These are phyloP conservation scores for Diorhabda sublineata DNA, from an alignment of 1,140 invertebrate genomes.

Conservation along the genomic window DNA sequence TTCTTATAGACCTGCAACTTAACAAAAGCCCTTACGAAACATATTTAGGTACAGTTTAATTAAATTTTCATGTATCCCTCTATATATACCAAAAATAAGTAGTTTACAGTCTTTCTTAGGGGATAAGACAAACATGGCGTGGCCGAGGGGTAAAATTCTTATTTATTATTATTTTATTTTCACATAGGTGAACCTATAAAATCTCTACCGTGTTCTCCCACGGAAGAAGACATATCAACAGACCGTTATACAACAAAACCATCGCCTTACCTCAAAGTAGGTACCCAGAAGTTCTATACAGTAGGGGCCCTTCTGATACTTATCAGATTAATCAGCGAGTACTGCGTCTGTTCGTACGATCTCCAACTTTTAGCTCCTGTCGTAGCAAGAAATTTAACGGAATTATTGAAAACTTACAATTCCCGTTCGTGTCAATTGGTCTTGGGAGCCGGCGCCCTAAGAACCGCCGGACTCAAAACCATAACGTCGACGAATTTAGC, in stretches of 20 bases:
- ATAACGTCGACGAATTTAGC: conserved; percentile 94
- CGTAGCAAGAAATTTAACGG: conserved; percentile 75
- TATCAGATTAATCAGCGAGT: conserved; percentile 84
- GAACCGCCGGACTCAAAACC: conserved; percentile 91
- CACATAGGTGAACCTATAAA: conserved; percentile 41
- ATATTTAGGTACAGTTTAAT: too few relatives aligned
- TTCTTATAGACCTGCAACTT: too few relatives aligned
- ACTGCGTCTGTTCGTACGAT: conserved; percentile 75
- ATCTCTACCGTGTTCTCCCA: conserved; percentile 36
- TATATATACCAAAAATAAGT: too few relatives aligned
- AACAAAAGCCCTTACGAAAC: too few relatives aligned
- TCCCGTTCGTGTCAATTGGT: conserved; percentile 91
- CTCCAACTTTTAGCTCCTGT: conserved; percentile 62
- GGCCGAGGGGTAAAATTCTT: too few relatives aligned
- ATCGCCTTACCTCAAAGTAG: conserved; percentile 61
- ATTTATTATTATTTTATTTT: too few relatives aligned
- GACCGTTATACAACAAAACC: conserved; percentile 29
- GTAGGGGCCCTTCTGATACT: conserved; percentile 82
- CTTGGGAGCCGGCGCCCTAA: conserved; percentile 89
- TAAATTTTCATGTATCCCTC: too few relatives aligned
- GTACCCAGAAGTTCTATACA: conserved; percentile 78
- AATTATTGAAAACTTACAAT: conserved; percentile 87
- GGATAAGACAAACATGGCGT: too few relatives aligned
- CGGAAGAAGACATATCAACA: conserved; percentile 29
- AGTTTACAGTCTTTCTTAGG: too few relatives aligned